Base-by-base conservation (phyloP, 2,888 invertebrate genomes). In the Xestia rhomboidea region DNA sequence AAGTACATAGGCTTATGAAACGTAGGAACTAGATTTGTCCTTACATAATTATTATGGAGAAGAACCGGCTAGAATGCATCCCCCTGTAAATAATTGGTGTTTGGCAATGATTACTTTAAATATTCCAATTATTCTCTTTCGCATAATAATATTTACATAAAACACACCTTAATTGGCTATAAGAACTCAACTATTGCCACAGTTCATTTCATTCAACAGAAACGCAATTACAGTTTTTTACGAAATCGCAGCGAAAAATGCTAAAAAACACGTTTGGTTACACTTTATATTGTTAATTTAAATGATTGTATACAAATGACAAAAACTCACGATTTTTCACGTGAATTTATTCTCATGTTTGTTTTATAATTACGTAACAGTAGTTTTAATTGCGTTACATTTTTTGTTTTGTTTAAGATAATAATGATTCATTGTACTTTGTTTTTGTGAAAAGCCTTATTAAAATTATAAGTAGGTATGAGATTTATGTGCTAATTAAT, bases 291-390 rank as follows among this genome's bases (percentile, higher is more conserved):
- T 57, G 63, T 78, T 72, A 54, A 60, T 66, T 38, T 6, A 63
- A 71, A 51, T 79, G 13, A 34, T 54, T 79, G 21, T 46, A 49
- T 18, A 63, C n/a, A 51, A 83, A 62, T 54, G 54, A 71, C 71
- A 83, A 78, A 77, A 62, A 44, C 62, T 63, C 72, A 71, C 68
- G 49, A 77, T 30, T 68, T 30, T 67, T 73, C 54, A 57, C 38
- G 67, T 34, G 66, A 73, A 66, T 68, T 21, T 30, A 24, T 49
- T 83, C 62, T 73, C 73, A 51, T 66, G 51, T 78, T 72, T 73
- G 69, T 73, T 57, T 41, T 70, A 49, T 27, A 41, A 69, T 79
- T 60, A 67, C 66, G 66, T 67, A 51, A 51, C 67, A 68, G 34
- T 60, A 51, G 15, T 57, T 79, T 76, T 64, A 49, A 75, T 63